These are phyloP conservation scores for Otolemur crassicaudatus DNA, from an alignment of 2,797 vertebrate species.

Conservation along the genomic window DNA sequence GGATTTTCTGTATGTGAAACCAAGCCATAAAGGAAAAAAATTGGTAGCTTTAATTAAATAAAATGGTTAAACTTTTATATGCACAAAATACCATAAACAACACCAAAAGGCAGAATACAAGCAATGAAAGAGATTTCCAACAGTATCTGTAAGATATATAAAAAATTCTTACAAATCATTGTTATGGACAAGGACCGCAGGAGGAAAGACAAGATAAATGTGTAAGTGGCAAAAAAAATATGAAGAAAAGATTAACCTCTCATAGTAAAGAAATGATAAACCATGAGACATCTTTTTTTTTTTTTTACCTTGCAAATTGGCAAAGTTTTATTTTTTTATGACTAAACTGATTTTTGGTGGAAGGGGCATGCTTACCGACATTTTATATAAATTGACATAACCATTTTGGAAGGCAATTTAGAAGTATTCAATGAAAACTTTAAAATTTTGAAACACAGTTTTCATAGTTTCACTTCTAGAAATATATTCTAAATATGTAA, in stretches of 20 bases:
- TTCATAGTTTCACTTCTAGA: neutral
- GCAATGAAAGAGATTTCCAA: neutral
- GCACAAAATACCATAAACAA: neutral
- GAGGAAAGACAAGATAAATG: constrained; percentile 1
- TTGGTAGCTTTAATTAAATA: constrained; percentile 20
- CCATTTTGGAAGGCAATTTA: constrained; percentile 12
- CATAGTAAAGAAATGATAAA: constrained; percentile 19
- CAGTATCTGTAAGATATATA: neutral
- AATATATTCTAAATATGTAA: neutral
- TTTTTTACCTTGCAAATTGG: neutral
- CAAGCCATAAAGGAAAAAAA: constrained; percentile 6
- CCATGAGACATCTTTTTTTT: neutral
- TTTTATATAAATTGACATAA: neutral
- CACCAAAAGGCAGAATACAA: constrained; percentile 16
- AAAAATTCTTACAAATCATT: constrained; percentile 5
- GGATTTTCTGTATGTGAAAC: constrained; percentile 51
- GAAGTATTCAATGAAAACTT: constrained; percentile 12
- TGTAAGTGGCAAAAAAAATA: constrained; percentile 2
- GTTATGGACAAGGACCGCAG: neutral
- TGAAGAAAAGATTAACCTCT: constrained; percentile 21
- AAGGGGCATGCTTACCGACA: neutral
- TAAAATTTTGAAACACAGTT: constrained; percentile 9
- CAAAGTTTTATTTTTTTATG: neutral
- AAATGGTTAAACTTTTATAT: constrained; percentile 34
- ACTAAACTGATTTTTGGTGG: constrained; percentile 12